Evolutionary conservation across 2,888 invertebrate genomes (phyloP), one percentile per base, ranked within the genome.

Genomic region (Agrochola macilenta): DNA sequence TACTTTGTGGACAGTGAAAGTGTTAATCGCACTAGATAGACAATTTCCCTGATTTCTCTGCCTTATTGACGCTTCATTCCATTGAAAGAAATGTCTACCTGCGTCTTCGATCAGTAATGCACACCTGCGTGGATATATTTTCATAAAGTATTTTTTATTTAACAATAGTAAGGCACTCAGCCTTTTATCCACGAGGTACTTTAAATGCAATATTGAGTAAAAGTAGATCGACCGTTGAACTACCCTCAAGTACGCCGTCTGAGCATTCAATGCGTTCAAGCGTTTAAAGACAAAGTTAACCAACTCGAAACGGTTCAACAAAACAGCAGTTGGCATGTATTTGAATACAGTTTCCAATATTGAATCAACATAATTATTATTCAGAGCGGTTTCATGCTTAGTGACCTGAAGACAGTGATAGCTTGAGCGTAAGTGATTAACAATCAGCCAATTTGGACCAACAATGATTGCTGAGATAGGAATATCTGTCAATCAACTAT

Each of bases 201-300:
- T 69, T 54, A 26, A 72, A 69, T 73, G 68, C 69, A 75, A 57
- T 69, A 39, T 39, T 71, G 46, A 71, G 73, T 30, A 54, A 79
- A 74, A 71, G 54, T 69, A 75, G 69, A 78, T 61, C 63, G 54
- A 61, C 30, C 69, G 30, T 46, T 83, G 23, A 58, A 76, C 66
- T 54, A 64, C 61, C 35, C 11, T 80, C 66, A 73, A 83, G 72
- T 54, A 17, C 60, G n/a, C 74, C 20, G 65, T 46, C 69, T 58
- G 60, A 76, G 49, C 30, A 76, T 63, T 66, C 39, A 20, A 74
- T 82, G 30, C 52, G 23, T 54, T 70, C 64, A 69, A 76, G 61
- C 69, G 65, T 58, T 76, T 54, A 66, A 61, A 76, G 35, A 30
- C 65, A 54, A 83, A 58, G 54, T 60, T 76, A 49, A 39, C 54